Evolutionary conservation across 2,888 invertebrate species (phyloP), one percentile per base, ranked within the genome.

Genomic region (Watsonalla cultraria): DNA sequence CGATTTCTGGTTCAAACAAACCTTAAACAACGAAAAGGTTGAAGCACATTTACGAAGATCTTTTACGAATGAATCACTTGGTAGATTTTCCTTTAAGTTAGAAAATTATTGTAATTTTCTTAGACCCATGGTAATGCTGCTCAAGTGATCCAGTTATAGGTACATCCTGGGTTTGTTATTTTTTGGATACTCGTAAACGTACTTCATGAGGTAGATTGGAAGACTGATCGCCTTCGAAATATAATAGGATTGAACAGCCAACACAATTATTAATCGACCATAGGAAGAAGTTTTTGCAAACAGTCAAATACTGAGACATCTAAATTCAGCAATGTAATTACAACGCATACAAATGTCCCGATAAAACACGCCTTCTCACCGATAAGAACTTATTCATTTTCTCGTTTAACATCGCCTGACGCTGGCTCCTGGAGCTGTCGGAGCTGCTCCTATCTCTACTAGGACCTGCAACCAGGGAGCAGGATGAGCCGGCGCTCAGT

Each of bases 321-420:
- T 85, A 88, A 75, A 74, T 78, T 73, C 73, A 86, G 84, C 86
- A 81, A 76, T 80, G 78, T 80, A 70, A 77, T 78, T 82, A 87
- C 84, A 85, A 83, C 83, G 84, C 82, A 78, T 68, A 69, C 61
- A 59, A 69, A 68, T 64, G 72, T 73, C 78, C 82, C 82, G 76
- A 73, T 72, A 74, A 78, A 80, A 77, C 68, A 76, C 81, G 80
- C 77, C 82, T 80, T 86, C 93, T 93, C 95, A 97, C 97, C 96
- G 96, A 96, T 92, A 97, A 92, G 91, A 97, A 97, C 90, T 96
- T 96, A 94, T 96, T 95, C 92, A 97, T 97, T 94, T 96, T 96
- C 92, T 96, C 96, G 89, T 96, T 96, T 92, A 97, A 94, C 89
- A 96, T 95, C 90, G 96, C 96, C 86, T 95, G 95, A 78, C 95